A percentile compares a stretch with the other conserved stretches of the same genome.
These are phyloP conservation scores for Aldabrachelys gigantea DNA, from an alignment of 2,113 vertebrate genomes.

Conservation along the genomic window DNA sequence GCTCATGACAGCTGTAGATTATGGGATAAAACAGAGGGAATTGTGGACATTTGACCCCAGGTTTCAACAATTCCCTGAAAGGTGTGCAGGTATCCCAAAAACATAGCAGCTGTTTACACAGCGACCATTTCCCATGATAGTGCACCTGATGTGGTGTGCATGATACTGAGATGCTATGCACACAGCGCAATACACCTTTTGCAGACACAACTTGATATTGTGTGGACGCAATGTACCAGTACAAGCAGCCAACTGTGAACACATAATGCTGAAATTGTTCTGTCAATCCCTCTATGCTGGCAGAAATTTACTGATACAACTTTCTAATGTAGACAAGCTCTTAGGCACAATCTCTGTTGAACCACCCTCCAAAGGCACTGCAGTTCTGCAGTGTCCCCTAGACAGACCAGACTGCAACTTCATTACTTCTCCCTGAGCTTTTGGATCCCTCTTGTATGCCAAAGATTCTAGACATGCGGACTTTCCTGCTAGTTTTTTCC, in stretches of 20 bases:
- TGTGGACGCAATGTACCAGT: no score
- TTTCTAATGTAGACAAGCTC: neutral
- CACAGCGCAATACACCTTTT: no score
- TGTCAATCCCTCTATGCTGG: no score
- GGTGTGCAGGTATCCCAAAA: neutral
- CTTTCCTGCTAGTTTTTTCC: neutral
- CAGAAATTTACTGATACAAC: no score
- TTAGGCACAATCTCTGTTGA: neutral
- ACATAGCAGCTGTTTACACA: neutral
- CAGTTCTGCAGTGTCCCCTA: neutral
- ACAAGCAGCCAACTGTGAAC: no score
- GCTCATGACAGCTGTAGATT: neutral
- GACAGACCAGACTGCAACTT: neutral
- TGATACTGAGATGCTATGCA: no score
- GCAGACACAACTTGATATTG: no score
- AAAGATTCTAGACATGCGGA: no score
- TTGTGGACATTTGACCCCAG: neutral
- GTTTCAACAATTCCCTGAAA: neutral
- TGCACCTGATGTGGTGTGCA: no score
- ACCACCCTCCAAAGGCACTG: neutral
- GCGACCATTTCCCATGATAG: neutral
- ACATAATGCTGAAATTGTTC: no score
- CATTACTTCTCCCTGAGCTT: neutral
- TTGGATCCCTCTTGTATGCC: accelerated
- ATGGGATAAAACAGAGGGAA: neutral